phyloP scores from a whole-genome alignment of 2,797 vertebrate species.

The Macroramphosus scolopax region DNA sequence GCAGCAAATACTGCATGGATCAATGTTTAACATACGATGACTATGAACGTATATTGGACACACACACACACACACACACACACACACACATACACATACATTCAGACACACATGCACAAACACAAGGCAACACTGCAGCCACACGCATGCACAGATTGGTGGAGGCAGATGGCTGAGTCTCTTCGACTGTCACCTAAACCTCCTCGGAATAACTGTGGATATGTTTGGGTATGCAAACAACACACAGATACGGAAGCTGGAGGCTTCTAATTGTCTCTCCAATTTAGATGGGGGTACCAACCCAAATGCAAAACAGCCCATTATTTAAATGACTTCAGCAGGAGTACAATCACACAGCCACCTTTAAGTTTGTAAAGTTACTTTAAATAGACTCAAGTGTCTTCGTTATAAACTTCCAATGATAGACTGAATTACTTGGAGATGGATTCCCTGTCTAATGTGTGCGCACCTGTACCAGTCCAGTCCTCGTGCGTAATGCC shows the following conservation, averaged over 20 bases:
- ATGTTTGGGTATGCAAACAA: constrained; percentile 52
- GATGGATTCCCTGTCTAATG: too few species aligned
- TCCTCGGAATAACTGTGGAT: constrained; percentile 39
- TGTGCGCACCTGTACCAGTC: constrained; percentile 81
- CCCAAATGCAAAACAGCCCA: too few species aligned
- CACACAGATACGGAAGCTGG: constrained; percentile 12
- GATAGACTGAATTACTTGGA: too few species aligned
- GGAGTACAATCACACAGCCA: background rate
- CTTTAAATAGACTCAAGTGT: background rate
- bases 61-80: constrained; percentile 20
- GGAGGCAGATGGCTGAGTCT: constrained; percentile 67
- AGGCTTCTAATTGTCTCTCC: constrained; percentile 3
- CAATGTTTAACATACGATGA: too few species aligned
- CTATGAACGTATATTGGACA: too few species aligned
- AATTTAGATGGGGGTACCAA: background rate
- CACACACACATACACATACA: constrained; percentile 22
- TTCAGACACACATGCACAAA: constrained; percentile 10
- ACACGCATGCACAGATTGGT: constrained; percentile 56
- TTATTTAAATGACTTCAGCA: too few species aligned
- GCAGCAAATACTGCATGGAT: too few species aligned
- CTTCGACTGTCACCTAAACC: constrained; percentile 59
- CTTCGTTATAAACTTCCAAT: too few species aligned
- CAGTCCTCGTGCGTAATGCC: constrained; percentile 82
- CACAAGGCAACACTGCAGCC: constrained; percentile 15
- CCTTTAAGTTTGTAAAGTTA: background rate